Evolutionary conservation across 1,140 invertebrate species (phyloP).

Genomic region (Penaeus japonicus): DNA sequence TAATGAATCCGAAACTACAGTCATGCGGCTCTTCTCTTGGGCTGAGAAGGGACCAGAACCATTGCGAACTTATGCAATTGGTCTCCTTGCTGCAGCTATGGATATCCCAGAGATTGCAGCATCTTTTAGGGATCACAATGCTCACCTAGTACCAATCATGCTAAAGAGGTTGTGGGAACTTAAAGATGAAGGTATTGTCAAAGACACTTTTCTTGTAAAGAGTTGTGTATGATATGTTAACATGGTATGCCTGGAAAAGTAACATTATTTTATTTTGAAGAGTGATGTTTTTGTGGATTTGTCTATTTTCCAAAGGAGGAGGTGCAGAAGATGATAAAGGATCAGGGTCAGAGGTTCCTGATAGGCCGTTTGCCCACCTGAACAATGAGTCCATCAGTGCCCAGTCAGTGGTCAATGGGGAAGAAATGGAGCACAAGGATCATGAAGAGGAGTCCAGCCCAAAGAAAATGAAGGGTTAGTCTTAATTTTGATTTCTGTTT

Average conservation of each 20-base stretch:
- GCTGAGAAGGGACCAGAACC: slow-evolving; percentile 87
- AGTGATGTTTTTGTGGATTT: neutral
- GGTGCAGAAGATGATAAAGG: neutral
- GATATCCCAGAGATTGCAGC: slow-evolving; percentile 91
- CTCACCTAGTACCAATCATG: slow-evolving; percentile 85
- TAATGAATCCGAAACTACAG: slow-evolving; percentile 81
- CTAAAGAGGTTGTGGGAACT: slow-evolving; percentile 80
- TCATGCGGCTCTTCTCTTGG: slow-evolving; percentile 86
- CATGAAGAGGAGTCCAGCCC: neutral
- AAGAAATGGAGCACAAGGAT: neutral
- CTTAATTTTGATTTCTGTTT: too few relatives aligned
- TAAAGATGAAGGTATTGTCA: slow-evolving; percentile 66
- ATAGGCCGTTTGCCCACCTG: slow-evolving; percentile 72
- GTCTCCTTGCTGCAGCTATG: slow-evolving; percentile 93
- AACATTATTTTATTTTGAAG: neutral
- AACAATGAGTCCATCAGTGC: slow-evolving; percentile 38
- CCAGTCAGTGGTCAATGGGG: slow-evolving; percentile 20
- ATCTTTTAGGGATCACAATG: slow-evolving; percentile 81
- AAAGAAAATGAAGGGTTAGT: slow-evolving; percentile 29
- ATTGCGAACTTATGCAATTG: slow-evolving; percentile 91
- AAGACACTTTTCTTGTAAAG: neutral
- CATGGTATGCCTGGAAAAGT: neutral
- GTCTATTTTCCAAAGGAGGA: neutral
- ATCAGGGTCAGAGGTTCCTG: slow-evolving; percentile 58
- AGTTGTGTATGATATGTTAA: too few relatives aligned